Percentiles rank a stretch among this genome's conserved stretches.
These are phyloP conservation scores for Chaetops frenatus DNA, from an alignment of 2,113 vertebrate species.

Conservation along the genomic window DNA sequence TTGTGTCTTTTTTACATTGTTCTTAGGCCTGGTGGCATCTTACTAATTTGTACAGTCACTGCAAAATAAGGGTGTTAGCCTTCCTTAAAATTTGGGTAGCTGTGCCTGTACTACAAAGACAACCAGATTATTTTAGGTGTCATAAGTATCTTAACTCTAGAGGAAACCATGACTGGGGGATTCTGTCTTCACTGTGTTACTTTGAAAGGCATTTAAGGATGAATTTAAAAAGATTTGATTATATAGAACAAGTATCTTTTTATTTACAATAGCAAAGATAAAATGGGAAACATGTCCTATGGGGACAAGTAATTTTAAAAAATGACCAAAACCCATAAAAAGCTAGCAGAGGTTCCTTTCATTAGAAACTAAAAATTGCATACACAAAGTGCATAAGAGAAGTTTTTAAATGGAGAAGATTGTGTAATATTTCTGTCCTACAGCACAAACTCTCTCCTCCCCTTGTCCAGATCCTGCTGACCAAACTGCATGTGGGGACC, in stretches of 20 bases:
- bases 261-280: background rate
- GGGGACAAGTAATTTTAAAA: background rate
- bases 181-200: background rate
- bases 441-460: background rate
- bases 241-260: background rate
- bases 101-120: background rate
- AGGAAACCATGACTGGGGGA: background rate
- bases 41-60: background rate
- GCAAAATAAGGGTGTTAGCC: background rate
- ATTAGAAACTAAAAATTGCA: background rate
- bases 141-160: background rate
- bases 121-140: background rate
- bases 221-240: background rate
- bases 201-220: background rate
- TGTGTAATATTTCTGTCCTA: background rate
- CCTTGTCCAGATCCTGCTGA: background rate
- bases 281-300: background rate
- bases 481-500: background rate
- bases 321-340: background rate
- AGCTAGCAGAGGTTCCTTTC: background rate
- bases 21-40: background rate
- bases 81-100: background rate
- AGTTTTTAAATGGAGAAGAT: background rate
- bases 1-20: background rate
- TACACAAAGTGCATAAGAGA: rapidly evolving